phyloP scores from a whole-genome alignment of 2,113 vertebrate species.

The Gasterosteus nipponicus region DNA sequence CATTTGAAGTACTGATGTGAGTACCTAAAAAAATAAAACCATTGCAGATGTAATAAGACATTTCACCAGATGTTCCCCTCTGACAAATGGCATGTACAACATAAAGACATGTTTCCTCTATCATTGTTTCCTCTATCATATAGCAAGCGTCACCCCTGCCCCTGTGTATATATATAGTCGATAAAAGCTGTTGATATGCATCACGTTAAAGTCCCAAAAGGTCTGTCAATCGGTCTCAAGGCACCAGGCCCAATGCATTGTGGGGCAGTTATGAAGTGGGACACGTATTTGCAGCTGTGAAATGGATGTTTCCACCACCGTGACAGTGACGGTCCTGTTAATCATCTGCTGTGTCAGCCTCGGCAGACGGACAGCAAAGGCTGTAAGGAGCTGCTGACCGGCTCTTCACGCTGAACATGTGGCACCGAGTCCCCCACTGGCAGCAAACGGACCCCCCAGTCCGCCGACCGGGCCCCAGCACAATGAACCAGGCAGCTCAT shows the following conservation, averaged over 20 bases:
- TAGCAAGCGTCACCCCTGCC: no score
- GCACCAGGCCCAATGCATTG: no score
- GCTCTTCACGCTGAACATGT: conserved; percentile 16
- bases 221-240: no score
- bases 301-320: background rate
- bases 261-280: background rate
- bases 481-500: background rate
- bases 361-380: background rate
- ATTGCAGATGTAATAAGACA: no score
- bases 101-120: no score
- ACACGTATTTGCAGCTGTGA: background rate
- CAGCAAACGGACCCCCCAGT: no score
- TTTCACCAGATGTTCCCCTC: no score
- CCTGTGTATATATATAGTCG: no score
- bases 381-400: conserved; percentile 11
- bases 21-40: background rate
- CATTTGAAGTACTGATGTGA: background rate
- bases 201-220: no score
- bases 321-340: background rate
- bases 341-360: conserved; percentile 30
- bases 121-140: no score
- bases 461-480: background rate
- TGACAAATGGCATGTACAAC: no score
- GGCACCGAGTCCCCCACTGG: background rate
- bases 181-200: no score